A percentile compares a stretch with the other conserved stretches of the same genome.
phyloP scores from a whole-genome alignment of 2,888 invertebrate genomes.

The Andrena haemorrhoa region DNA sequence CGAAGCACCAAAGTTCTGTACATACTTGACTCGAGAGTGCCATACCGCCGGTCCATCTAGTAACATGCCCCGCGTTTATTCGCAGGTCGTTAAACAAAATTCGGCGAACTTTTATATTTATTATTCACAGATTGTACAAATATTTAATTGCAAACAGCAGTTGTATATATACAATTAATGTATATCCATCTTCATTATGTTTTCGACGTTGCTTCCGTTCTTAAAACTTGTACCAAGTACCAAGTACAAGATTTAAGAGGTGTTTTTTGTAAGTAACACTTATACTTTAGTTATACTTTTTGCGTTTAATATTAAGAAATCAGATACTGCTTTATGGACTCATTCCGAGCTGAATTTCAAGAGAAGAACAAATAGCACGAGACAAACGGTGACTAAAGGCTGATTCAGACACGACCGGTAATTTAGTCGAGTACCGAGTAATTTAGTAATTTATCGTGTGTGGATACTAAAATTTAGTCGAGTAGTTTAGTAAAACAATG shows the following conservation, averaged over 20 bases:
- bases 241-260: not conserved
- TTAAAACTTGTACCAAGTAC: conserved; percentile 7
- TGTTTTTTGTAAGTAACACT: not conserved
- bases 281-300: not conserved
- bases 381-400: not conserved
- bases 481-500: too few species aligned
- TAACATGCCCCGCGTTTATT: not conserved
- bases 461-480: too few species aligned
- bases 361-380: too few species aligned
- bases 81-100: not conserved
- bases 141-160: conserved; percentile 1
- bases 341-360: too few species aligned
- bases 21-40: conserved; percentile 9
- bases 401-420: too few species aligned
- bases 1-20: conserved; percentile 65
- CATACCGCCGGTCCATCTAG: not conserved
- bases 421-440: too few species aligned
- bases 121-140: conserved; percentile 23
- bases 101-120: conserved; percentile 2
- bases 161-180: not conserved
- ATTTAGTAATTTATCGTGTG: too few species aligned
- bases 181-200: conserved; percentile 12
- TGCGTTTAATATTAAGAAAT: not conserved
- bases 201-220: not conserved
- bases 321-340: not conserved